Base-by-base conservation (phyloP, 2,797 vertebrate genomes). In the Arctocebus calabarensis region DNA sequence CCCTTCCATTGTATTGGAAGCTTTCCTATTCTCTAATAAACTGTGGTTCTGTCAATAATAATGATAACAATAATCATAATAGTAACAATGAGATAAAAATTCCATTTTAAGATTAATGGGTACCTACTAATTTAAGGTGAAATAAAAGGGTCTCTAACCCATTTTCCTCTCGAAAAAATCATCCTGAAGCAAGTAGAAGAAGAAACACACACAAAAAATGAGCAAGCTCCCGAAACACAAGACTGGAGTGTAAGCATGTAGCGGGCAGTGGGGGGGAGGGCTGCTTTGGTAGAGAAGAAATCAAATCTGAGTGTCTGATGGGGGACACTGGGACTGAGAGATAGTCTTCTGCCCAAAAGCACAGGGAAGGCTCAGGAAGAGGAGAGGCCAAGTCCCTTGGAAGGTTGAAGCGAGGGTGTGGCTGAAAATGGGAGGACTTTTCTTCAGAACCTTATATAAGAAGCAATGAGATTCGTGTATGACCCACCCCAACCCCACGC, bases 331-430 rank as follows among this genome's bases (percentile, higher is more conserved):
- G 66, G 37, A 66, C 20, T 14, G 17, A 34, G 43, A 77, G 66
- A 84, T 73, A 77, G 1, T 9, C 3, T 34, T 12, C 17, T 16
- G 4, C 22, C 17, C 9, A 25, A 43, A 66, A 52, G 32, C 2
- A 0, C 10, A n/a, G 71, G 14, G 16, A 22, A 17, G 8, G 2
- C 59, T 13, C 9, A 1, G n/a, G 16, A 20, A 40, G 1, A 10
- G 70, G 10, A 78, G 23, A n/a, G n/a, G 27, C 78, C 71, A 37
- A 48, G 73, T 9, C 19, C 48, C 77, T 61, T 6, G 23, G 48
- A 43, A 37, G 19, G 57, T 19, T n/a, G 12, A 34, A 14, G 19
- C 32, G 32, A 66, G 61, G 16, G 10, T 77, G 34, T n/a, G 29
- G 45, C 45, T 77, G 57, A 40, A 22, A 75, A 75, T 25, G 29